Evolutionary conservation across 2,113 vertebrate species (phyloP).

Genomic region (Carassius auratus): DNA sequence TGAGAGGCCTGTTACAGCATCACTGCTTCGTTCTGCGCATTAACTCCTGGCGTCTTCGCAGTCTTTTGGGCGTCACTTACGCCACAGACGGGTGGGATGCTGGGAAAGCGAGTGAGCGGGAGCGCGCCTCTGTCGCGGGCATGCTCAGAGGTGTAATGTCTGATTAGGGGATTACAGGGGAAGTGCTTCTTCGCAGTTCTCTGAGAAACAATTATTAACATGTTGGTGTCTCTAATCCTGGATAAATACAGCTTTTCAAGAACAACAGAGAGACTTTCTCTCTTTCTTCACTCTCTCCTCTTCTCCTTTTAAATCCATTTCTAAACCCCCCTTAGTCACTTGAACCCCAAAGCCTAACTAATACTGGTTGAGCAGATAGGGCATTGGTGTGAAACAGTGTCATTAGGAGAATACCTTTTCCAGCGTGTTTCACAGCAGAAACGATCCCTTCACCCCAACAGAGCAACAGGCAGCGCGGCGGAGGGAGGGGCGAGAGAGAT

Average conservation of each 20-base stretch:
- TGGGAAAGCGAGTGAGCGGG: constrained; percentile 61
- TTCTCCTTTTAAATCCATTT: constrained; percentile 65
- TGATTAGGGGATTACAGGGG: constrained; percentile 86
- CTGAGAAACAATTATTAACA: constrained; percentile 87
- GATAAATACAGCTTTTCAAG: constrained; percentile 87
- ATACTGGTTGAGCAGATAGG: constrained; percentile 72
- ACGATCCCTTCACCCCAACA: constrained; percentile 39
- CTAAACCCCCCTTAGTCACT: constrained; percentile 77
- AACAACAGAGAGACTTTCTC: constrained; percentile 78
- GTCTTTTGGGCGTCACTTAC: constrained; percentile 35
- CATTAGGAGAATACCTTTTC: constrained; percentile 69
- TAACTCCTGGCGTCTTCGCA: constrained; percentile 32
- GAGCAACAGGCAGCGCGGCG: constrained; percentile 61
- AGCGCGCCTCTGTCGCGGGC: constrained; percentile 75
- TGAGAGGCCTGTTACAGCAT: not conserved
- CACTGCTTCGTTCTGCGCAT: not conserved
- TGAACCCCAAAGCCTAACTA: constrained; percentile 78
- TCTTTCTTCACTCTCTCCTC: constrained; percentile 47
- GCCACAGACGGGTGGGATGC: constrained; percentile 60
- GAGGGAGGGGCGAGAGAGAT: constrained; percentile 54
- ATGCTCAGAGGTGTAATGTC: constrained; percentile 86
- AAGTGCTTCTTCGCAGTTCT: constrained; percentile 85
- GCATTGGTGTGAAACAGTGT: constrained; percentile 66
- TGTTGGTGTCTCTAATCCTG: constrained; percentile 86
- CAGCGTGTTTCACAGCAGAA: constrained; percentile 58